Conservation (phyloP, 2,797 vertebrate genomes). For the Lophius americanus region DNA sequence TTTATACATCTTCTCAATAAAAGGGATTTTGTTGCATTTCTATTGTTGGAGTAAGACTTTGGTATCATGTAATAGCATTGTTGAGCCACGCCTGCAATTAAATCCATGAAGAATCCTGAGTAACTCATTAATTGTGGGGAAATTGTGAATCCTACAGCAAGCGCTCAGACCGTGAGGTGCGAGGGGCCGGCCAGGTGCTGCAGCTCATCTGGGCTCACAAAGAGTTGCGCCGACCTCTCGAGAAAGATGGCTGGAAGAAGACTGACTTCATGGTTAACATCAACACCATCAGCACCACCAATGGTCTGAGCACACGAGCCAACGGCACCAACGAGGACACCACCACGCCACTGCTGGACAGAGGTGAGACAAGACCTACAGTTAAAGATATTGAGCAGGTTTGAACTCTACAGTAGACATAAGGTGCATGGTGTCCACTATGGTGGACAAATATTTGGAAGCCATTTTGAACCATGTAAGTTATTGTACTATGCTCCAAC, state of each 20-base stretch:
- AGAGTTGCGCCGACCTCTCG: slow-evolving; percentile 91
- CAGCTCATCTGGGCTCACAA: slow-evolving; percentile 97
- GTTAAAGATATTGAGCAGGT: too few relatives aligned
- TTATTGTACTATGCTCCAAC: too few relatives aligned
- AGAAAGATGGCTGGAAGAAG: slow-evolving; percentile 99
- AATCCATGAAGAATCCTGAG: too few relatives aligned
- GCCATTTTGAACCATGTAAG: too few relatives aligned
- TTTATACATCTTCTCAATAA: too few relatives aligned
- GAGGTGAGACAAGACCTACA: slow-evolving; percentile 74
- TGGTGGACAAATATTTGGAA: too few relatives aligned
- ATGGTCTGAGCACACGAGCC: slow-evolving; percentile 77
- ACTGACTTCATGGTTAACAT: slow-evolving; percentile 92
- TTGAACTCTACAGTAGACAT: too few relatives aligned
- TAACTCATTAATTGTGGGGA: neutral
- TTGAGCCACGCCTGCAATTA: too few relatives aligned
- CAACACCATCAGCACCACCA: slow-evolving; percentile 75
- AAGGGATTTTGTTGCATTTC: too few relatives aligned
- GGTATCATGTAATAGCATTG: too few relatives aligned
- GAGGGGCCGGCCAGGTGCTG: slow-evolving; percentile 91
- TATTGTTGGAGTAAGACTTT: too few relatives aligned
- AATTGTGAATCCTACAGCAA: slow-evolving; percentile 78
- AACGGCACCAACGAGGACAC: slow-evolving; percentile 93
- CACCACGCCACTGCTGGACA: slow-evolving; percentile 93
- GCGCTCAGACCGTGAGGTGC: slow-evolving; percentile 92
- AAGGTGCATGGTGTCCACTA: too few relatives aligned